Evolutionary conservation across 2,797 vertebrate species (phyloP), one percentile per base, ranked within the genome.

Genomic region (Enteromius viviparus): DNA sequence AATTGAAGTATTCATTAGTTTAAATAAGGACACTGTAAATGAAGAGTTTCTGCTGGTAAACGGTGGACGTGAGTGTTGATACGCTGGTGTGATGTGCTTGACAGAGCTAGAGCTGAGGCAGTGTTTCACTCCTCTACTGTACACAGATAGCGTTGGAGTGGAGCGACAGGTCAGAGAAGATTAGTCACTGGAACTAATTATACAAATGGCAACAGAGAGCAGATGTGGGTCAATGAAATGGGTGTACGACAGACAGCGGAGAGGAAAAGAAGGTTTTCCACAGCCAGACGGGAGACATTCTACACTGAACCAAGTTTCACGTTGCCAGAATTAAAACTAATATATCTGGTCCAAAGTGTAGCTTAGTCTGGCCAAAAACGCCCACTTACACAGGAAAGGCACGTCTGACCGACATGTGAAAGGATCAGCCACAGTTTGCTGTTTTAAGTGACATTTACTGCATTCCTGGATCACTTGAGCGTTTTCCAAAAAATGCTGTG

Each of bases 161-260:
- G 14, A 47, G 77, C 32, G 42, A 81, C 66, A 60, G 74, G 84
- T 76, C 84, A 81, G 42, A 69, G 84, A 71, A 66, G 64, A 76
- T 60, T 60, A 81, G 78, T 60, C 72, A 77, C 62, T 76, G 72
- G 78, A 81, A 77, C 72, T 85, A 85, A 81, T 78, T 77, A 85
- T 64, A 81, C 69, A 65, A 42, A 49, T 32, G 26, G 11, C 76
- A 40, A 70, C 74, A 70, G 45, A 49, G 45, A 75, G 37, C 62
- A 51, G 29, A 78, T 65, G 65, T 85, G 79, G 79, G 79, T 85
- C 79, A 85, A 81, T 85, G 74, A 80, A 77, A 85, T 85, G 84
- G 84, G 84, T 85, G 79, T 9, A 40, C 40, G 15, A 64, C 42
- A 55, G 74, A 40, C 78, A 80, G 47, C 19, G 29, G 55, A 81